Evolutionary conservation across 2,888 invertebrate species (phyloP).

Genomic region (Dynastes maya): DNA sequence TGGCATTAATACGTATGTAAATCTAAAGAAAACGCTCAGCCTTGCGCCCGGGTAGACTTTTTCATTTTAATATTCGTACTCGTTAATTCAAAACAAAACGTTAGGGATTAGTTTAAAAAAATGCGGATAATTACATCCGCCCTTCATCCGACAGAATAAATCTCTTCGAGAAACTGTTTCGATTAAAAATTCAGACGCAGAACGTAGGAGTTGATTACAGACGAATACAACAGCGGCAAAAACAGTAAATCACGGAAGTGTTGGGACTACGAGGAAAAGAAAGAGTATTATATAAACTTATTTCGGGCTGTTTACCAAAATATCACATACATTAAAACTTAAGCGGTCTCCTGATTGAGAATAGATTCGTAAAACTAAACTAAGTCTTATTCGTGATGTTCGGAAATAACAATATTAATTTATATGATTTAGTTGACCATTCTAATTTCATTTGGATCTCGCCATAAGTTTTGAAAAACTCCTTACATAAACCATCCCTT

Average conservation of each 20-base stretch:
- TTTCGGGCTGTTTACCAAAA: too few species aligned
- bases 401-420: too few species aligned
- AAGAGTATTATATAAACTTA: too few species aligned
- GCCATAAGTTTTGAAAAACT: too few species aligned
- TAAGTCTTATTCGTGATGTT: too few species aligned
- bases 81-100: slow-evolving; percentile 51
- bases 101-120: slow-evolving; percentile 39
- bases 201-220: neutral
- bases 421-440: too few species aligned
- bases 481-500: too few species aligned
- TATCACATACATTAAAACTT: too few species aligned
- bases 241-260: neutral
- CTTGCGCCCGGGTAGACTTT: slow-evolving; percentile 34
- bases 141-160: neutral
- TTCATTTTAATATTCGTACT: slow-evolving; percentile 53
- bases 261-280: too few species aligned
- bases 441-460: too few species aligned
- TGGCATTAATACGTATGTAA: slow-evolving; percentile 7
- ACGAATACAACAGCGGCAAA: neutral
- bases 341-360: too few species aligned
- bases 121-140: slow-evolving; percentile 19
- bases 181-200: slow-evolving; percentile 26
- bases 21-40: slow-evolving; percentile 2
- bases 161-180: neutral
- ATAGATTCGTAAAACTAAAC: too few species aligned